Conservation (phyloP, 2,797 vertebrate species). For the Typhlichthys subterraneus region DNA sequence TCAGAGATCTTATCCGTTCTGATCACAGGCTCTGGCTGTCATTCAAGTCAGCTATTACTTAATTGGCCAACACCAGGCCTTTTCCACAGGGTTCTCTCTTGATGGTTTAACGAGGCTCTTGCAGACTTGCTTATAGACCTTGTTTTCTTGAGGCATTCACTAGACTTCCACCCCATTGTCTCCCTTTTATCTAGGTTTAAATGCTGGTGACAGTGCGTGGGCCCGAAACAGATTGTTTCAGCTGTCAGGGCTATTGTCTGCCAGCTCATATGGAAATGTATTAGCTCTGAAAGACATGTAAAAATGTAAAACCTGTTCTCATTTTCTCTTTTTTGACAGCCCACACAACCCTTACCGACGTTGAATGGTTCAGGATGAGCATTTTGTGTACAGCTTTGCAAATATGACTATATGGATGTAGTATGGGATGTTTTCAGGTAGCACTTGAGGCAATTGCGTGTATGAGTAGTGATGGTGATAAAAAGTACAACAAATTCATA, state of each 20-base stretch:
- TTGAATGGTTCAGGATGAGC: slow-evolving; percentile 23
- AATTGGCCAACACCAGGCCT: slow-evolving; percentile 28
- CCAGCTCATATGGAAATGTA: slow-evolving; percentile 49
- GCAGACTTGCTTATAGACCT: slow-evolving; percentile 23
- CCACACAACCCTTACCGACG: slow-evolving; percentile 43
- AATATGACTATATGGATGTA: slow-evolving; percentile 26
- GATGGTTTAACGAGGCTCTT: slow-evolving; percentile 13
- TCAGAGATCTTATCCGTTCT: slow-evolving; percentile 45
- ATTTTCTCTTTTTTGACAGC: slow-evolving; percentile 49
- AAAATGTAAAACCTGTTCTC: slow-evolving; percentile 50
- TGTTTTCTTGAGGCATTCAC: slow-evolving; percentile 31
- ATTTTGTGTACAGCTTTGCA: slow-evolving; percentile 27
- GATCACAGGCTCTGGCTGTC: slow-evolving; percentile 41
- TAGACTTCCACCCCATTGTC: slow-evolving; percentile 24
- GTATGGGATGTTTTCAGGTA: slow-evolving; percentile 38
- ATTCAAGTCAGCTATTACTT: slow-evolving; percentile 45
- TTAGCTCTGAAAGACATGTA: slow-evolving; percentile 52
- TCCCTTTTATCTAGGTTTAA: slow-evolving; percentile 50
- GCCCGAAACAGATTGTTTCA: slow-evolving; percentile 59
- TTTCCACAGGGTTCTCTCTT: slow-evolving; percentile 19
- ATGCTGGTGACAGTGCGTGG: slow-evolving; percentile 38
- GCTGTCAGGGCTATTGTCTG: slow-evolving; percentile 58
- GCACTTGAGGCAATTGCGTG: slow-evolving; percentile 1
- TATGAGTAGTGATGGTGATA: background rate
- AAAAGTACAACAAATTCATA: background rate